These are phyloP conservation scores for Notiomystis cincta DNA, from an alignment of 2,113 vertebrate genomes.

Conservation along the genomic window DNA sequence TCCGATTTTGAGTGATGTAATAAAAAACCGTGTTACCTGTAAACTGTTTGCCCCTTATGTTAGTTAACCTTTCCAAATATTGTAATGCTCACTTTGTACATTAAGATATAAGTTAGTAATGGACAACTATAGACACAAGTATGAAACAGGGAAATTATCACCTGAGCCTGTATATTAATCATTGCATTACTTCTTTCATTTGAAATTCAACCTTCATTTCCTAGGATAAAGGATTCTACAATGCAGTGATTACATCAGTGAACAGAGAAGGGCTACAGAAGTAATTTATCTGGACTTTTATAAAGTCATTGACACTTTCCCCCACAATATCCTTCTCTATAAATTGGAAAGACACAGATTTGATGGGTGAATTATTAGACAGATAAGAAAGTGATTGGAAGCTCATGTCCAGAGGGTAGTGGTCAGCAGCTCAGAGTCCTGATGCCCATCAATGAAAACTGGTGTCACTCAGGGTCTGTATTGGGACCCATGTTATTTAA, in stretches of 20 bases:
- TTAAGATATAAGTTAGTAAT: neutral
- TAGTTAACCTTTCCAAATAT: neutral
- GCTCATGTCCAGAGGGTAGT: neutral
- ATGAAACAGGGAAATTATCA: neutral
- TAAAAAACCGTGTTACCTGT: neutral
- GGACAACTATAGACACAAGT: neutral
- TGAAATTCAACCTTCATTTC: neutral
- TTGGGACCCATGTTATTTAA: neutral
- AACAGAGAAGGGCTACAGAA: neutral
- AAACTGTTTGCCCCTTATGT: neutral
- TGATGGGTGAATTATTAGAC: neutral
- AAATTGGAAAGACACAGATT: neutral
- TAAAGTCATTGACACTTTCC: neutral
- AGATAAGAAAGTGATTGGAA: neutral
- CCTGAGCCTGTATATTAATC: neutral
- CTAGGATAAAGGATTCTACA: neutral
- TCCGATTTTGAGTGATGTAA: neutral
- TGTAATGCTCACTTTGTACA: neutral
- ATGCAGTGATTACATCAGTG: neutral
- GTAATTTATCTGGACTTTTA: neutral
- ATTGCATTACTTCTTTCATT: neutral
- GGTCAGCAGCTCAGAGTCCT: neutral
- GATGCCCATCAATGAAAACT: neutral
- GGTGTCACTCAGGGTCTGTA: neutral
- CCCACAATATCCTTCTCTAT: neutral